Conservation (phyloP, 2,797 vertebrate genomes). For the Myioborus miniatus region DNA sequence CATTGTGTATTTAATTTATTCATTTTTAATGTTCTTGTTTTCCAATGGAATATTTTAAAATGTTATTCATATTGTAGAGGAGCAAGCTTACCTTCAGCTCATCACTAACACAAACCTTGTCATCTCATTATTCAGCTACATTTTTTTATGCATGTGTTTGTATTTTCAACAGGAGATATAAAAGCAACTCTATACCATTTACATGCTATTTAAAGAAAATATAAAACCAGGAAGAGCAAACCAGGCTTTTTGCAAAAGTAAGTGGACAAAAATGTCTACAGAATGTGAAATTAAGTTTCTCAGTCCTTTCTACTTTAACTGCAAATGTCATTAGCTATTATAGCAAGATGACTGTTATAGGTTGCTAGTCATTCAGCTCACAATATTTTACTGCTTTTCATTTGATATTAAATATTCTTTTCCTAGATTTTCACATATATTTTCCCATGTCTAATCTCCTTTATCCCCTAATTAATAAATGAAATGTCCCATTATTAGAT, state of each 20-base stretch:
- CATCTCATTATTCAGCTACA: background rate
- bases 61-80: background rate
- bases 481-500: background rate
- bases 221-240: background rate
- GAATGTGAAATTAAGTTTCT: background rate
- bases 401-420: background rate
- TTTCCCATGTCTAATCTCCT: background rate
- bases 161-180: background rate
- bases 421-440: background rate
- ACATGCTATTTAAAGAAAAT: background rate
- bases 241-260: fast-evolving
- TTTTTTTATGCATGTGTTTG: background rate
- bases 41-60: background rate
- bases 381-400: background rate
- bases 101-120: background rate
- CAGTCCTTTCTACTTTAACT: background rate
- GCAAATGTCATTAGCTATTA: background rate
- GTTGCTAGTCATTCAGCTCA: background rate
- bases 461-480: background rate
- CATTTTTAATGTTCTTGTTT: background rate
- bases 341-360: background rate
- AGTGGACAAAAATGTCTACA: background rate
- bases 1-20: background rate
- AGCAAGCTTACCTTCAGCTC: background rate
- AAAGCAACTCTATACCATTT: background rate